phyloP scores from a whole-genome alignment of 2,888 invertebrate genomes.

The Andrena camellia region DNA sequence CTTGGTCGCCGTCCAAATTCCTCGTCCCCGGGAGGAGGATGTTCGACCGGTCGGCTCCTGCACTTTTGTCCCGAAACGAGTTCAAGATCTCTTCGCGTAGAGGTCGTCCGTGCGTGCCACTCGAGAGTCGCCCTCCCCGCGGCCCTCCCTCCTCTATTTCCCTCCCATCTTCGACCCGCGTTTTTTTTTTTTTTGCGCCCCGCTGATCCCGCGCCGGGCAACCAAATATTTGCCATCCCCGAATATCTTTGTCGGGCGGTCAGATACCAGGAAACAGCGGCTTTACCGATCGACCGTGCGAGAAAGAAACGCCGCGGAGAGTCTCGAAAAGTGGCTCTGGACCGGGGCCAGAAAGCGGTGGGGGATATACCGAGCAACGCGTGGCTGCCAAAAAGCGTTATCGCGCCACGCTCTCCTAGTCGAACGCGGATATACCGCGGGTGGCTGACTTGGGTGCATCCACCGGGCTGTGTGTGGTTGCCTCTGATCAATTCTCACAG shows the following conservation, averaged over 20 bases:
- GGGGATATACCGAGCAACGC: slow-evolving; percentile 29
- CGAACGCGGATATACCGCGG: slow-evolving; percentile 11
- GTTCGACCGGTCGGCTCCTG: slow-evolving; percentile 56
- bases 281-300: slow-evolving; percentile 35
- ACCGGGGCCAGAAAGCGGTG: slow-evolving; percentile 34
- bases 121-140: slow-evolving; percentile 10
- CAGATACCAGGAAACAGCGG: slow-evolving; percentile 14
- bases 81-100: slow-evolving; percentile 66
- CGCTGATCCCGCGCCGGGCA: too few relatives aligned
- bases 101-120: slow-evolving; percentile 53
- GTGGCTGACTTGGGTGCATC: slow-evolving; percentile 28
- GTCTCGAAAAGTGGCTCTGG: slow-evolving; percentile 48
- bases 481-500: neutral
- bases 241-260: neutral
- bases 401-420: slow-evolving; percentile 26
- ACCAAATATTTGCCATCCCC: neutral
- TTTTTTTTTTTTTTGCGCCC: too few relatives aligned
- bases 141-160: neutral
- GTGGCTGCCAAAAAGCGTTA: slow-evolving; percentile 52
- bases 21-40: slow-evolving; percentile 57
- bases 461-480: neutral
- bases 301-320: slow-evolving; percentile 36
- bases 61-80: slow-evolving; percentile 65
- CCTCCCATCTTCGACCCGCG: neutral
- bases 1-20: slow-evolving; percentile 70